Percentiles rank a stretch among this genome's conserved stretches.
Evolutionary conservation across 2,888 invertebrate genomes (phyloP).

Genomic region (Cylloceria caligata): DNA sequence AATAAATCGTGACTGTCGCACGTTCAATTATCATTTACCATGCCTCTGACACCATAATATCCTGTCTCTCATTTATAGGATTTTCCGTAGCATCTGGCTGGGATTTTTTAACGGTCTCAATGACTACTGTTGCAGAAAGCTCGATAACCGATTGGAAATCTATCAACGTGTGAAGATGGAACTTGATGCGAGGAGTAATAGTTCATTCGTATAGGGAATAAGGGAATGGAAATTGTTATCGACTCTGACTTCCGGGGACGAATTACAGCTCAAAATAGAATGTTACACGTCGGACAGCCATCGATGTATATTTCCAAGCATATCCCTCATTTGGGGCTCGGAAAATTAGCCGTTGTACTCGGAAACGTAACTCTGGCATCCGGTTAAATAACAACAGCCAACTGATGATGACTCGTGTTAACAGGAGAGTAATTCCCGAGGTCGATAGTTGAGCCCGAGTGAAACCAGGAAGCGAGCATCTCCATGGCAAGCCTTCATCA

Average conservation of each 20-base stretch:
- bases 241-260: slow-evolving; percentile 44
- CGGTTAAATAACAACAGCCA: slow-evolving; percentile 28
- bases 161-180: background rate
- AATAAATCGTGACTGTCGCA: slow-evolving; percentile 37
- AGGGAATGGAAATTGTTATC: slow-evolving; percentile 25
- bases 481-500: slow-evolving; percentile 18
- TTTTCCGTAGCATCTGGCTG: background rate
- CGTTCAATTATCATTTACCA: slow-evolving; percentile 38
- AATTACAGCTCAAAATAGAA: slow-evolving; percentile 38
- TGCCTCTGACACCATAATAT: slow-evolving; percentile 1
- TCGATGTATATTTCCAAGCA: background rate
- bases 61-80: slow-evolving; percentile 3
- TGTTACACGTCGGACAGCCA: slow-evolving; percentile 17
- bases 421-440: slow-evolving; percentile 40
- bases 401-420: slow-evolving; percentile 32
- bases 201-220: background rate
- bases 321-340: slow-evolving; percentile 24
- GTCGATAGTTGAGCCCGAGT: slow-evolving; percentile 57
- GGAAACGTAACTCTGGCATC: slow-evolving; percentile 53
- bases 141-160: background rate
- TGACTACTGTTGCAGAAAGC: background rate
- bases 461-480: slow-evolving; percentile 52
- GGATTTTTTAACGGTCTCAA: background rate
- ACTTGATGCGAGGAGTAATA: slow-evolving; percentile 9
- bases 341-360: slow-evolving; percentile 57